Evolutionary conservation across 2,888 invertebrate genomes (phyloP).

Genomic region (Rosalia funebris): DNA sequence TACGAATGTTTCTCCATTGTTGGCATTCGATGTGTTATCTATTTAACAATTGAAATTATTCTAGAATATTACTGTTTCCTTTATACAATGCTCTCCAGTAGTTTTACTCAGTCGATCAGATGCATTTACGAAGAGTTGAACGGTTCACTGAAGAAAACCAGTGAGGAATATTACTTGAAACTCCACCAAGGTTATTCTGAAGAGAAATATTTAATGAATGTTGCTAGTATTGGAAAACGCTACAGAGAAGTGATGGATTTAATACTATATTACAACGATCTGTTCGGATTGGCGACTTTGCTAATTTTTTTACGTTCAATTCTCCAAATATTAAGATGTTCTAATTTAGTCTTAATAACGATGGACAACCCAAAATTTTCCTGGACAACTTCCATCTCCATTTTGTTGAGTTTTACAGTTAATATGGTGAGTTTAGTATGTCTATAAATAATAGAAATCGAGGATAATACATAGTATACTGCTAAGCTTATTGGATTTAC

Average conservation of each 20-base stretch:
- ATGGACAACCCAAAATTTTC: neutral
- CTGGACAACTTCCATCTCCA: neutral
- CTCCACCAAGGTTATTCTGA: neutral
- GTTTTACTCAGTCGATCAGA: neutral
- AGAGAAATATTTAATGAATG: neutral
- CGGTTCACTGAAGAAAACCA: neutral
- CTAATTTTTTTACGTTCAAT: slow-evolving; percentile 15
- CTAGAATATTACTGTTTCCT: slow-evolving; percentile 16
- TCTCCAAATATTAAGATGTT: slow-evolving; percentile 10
- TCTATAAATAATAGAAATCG: too few species aligned
- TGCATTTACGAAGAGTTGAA: slow-evolving; percentile 9
- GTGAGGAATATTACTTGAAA: neutral
- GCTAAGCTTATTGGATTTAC: too few species aligned
- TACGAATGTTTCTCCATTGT: neutral
- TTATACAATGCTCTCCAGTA: neutral
- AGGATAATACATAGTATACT: too few species aligned
- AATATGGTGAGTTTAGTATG: neutral
- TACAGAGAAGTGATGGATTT: neutral
- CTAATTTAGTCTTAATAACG: neutral
- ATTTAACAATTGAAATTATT: neutral
- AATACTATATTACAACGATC: slow-evolving; percentile 1
- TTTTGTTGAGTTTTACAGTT: neutral
- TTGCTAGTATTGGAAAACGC: neutral
- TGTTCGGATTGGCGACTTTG: slow-evolving; percentile 9
- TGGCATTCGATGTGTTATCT: neutral